phyloP scores from a whole-genome alignment of 1,140 invertebrate genomes.

The Euura lappo region DNA sequence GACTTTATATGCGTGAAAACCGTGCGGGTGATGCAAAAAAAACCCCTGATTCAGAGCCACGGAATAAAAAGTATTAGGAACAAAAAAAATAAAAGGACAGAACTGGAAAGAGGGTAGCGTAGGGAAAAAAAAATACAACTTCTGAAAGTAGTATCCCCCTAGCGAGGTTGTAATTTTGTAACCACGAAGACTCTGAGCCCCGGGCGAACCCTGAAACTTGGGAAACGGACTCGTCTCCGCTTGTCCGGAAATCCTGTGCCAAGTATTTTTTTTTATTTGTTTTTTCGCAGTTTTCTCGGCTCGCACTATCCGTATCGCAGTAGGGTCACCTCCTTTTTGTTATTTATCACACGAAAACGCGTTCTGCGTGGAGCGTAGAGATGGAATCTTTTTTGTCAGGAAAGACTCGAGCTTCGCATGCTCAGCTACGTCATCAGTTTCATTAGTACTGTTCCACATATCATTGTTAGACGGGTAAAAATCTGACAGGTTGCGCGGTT shows the following conservation, averaged over 20 bases:
- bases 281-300: not conserved
- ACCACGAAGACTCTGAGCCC: not conserved
- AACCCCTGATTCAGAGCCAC: not conserved
- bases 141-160: not conserved
- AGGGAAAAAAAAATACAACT: not conserved
- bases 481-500: too few relatives aligned
- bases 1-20: too few relatives aligned
- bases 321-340: too few relatives aligned
- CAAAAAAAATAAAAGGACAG: not conserved
- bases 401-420: too few relatives aligned
- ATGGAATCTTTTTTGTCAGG: too few relatives aligned
- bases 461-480: too few relatives aligned
- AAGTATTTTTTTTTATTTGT: not conserved
- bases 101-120: not conserved
- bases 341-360: too few relatives aligned
- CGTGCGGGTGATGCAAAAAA: not conserved
- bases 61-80: not conserved
- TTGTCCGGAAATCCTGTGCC: not conserved
- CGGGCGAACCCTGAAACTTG: not conserved
- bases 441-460: too few relatives aligned
- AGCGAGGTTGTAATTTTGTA: too few relatives aligned
- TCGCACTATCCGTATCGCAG: not conserved
- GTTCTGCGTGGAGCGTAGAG: too few relatives aligned
- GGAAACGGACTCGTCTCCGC: not conserved
- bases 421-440: too few relatives aligned